phyloP scores from a whole-genome alignment of 2,113 vertebrate species.

The Bettongia penicillata region DNA sequence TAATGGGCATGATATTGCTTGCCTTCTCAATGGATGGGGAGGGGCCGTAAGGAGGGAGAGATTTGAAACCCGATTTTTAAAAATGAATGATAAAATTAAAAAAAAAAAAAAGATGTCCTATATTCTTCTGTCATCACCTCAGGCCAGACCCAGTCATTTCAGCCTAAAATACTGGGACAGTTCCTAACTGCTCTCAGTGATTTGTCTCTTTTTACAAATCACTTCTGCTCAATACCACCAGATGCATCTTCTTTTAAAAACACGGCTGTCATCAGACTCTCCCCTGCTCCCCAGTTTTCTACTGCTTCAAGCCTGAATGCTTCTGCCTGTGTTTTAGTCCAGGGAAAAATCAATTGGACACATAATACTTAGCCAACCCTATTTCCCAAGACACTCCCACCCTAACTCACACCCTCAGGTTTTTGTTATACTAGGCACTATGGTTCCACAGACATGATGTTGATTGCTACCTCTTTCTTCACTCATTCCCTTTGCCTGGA shows the following conservation, averaged over 20 bases:
- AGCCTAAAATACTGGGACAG: not conserved
- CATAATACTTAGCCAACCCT: not conserved
- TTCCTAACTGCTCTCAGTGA: not conserved
- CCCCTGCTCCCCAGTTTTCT: not conserved
- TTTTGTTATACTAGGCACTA: not conserved
- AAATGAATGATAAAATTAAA: not conserved
- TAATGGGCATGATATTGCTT: not conserved
- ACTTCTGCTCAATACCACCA: not conserved
- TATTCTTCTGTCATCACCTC: not conserved
- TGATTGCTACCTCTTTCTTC: not conserved
- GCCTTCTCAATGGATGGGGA: not conserved
- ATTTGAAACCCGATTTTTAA: not conserved
- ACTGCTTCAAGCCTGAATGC: not conserved
- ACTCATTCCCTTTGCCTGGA: not conserved
- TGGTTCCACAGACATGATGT: not conserved
- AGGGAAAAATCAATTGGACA: not conserved
- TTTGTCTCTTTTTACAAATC: not conserved
- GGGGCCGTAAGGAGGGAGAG: not conserved
- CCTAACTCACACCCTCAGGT: not conserved
- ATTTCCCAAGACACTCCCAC: not conserved
- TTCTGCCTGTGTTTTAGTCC: not conserved
- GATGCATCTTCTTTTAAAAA: not conserved
- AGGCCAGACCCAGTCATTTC: not conserved
- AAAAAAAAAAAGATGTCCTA: not conserved
- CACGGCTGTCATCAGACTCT: not conserved